A percentile compares a stretch with the other conserved stretches of the same genome.
These are phyloP conservation scores for Pheucticus melanocephalus DNA, from an alignment of 2,113 vertebrate genomes.

Conservation along the genomic window DNA sequence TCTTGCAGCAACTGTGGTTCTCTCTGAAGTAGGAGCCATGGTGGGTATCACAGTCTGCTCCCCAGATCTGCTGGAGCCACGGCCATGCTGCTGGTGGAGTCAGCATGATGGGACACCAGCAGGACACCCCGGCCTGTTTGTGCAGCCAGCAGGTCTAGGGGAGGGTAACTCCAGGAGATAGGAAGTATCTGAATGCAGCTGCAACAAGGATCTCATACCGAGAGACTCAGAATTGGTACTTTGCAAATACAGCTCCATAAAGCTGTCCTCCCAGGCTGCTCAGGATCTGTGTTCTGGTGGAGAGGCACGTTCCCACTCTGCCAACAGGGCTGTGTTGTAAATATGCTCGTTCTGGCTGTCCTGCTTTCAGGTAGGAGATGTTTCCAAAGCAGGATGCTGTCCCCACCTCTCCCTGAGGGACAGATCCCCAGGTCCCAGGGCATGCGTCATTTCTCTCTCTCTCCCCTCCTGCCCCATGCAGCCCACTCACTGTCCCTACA, in stretches of 20 bases:
- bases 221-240: not conserved
- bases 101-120: not conserved
- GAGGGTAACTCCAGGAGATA: rapidly evolving
- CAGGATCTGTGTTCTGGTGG: not conserved
- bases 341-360: rapidly evolving
- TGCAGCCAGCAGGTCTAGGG: rapidly evolving
- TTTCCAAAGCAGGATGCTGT: not conserved
- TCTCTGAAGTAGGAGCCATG: rapidly evolving
- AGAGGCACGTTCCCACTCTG: not conserved
- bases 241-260: not conserved
- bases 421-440: not conserved
- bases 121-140: rapidly evolving
- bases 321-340: not conserved
- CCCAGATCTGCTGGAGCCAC: not conserved
- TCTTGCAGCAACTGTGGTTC: not conserved
- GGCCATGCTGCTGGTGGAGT: rapidly evolving
- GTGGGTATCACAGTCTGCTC: not conserved
- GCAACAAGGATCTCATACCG: not conserved
- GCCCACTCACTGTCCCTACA: not conserved
- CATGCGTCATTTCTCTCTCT: not conserved
- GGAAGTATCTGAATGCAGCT: rapidly evolving
- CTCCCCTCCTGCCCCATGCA: not conserved
- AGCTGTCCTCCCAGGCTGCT: not conserved
- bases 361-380: not conserved
- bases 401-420: not conserved